Conservation (phyloP, 2,888 invertebrate species). For the Argyresthia goedartella region DNA sequence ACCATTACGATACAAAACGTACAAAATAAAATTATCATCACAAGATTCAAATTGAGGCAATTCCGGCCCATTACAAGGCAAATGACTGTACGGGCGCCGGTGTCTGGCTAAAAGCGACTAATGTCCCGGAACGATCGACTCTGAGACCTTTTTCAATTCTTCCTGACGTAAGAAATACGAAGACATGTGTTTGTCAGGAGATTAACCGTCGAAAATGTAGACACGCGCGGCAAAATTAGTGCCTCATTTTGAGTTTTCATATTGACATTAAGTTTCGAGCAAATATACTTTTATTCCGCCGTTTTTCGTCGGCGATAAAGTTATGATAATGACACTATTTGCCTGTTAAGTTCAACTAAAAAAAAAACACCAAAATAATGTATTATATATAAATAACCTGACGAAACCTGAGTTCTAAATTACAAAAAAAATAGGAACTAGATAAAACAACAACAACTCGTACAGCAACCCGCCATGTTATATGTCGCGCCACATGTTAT, state of each 20-base stretch:
- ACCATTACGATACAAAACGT: slow-evolving; percentile 14
- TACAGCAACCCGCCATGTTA: no score
- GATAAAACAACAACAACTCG: no score
- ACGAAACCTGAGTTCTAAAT: no score
- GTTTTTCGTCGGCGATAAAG: no score
- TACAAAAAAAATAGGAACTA: no score
- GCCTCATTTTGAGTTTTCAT: slow-evolving; percentile 5
- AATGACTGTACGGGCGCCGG: slow-evolving; percentile 44
- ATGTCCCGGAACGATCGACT: slow-evolving; percentile 22
- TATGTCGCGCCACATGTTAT: no score
- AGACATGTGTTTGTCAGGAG: slow-evolving; percentile 22
- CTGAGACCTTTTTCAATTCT: slow-evolving; percentile 19
- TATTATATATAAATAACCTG: no score
- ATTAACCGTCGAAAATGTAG: slow-evolving; percentile 35
- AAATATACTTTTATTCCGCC: no score
- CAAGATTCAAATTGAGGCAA: slow-evolving; percentile 50
- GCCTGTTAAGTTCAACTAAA: no score
- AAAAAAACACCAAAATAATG: no score
- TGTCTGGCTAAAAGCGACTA: slow-evolving; percentile 49
- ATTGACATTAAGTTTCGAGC: no score
- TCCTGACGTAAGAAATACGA: slow-evolving; percentile 14
- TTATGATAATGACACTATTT: no score
- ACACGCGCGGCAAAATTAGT: slow-evolving; percentile 49
- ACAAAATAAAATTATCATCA: slow-evolving; percentile 29
- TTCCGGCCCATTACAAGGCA: slow-evolving; percentile 48